These are phyloP conservation scores for Hypotaenidia philippensis DNA, from an alignment of 2,797 vertebrate species.

Conservation along the genomic window DNA sequence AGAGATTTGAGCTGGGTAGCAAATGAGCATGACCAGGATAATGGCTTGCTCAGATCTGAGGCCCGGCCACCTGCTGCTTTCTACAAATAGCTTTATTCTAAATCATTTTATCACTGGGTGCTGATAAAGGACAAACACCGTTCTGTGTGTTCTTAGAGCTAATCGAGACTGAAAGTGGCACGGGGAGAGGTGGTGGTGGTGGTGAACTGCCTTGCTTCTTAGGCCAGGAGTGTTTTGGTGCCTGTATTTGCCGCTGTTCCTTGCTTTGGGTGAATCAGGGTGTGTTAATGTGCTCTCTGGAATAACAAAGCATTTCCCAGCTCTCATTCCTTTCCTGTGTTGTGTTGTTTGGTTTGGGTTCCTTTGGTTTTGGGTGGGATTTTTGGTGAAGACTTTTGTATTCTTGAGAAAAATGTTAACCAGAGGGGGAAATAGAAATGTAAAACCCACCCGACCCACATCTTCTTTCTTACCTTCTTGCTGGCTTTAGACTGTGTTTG, in stretches of 20 bases:
- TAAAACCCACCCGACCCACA: not conserved
- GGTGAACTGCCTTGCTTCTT: not conserved
- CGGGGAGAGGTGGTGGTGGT: not conserved
- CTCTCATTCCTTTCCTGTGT: not conserved
- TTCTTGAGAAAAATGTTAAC: not conserved
- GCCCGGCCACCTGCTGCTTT: slow-evolving; percentile 76
- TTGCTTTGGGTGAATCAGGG: not conserved
- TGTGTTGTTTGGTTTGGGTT: too few species aligned
- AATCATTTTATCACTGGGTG: slow-evolving; percentile 56
- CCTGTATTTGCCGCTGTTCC: not conserved
- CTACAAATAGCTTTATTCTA: slow-evolving; percentile 72
- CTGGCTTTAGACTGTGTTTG: slow-evolving; percentile 71
- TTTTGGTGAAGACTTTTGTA: not conserved
- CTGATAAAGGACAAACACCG: slow-evolving; percentile 31
- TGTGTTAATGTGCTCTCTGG: not conserved
- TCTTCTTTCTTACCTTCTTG: slow-evolving; percentile 79
- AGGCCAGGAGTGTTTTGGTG: not conserved
- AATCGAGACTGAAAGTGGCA: not conserved
- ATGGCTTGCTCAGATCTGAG: slow-evolving; percentile 79
- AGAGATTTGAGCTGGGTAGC: slow-evolving; percentile 54
- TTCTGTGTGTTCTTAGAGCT: slow-evolving; percentile 12
- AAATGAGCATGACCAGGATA: slow-evolving; percentile 72
- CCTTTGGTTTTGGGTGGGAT: too few species aligned
- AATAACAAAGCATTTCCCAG: not conserved
- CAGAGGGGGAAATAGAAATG: not conserved